Conservation (phyloP, 1,140 invertebrate genomes). For the Drosophila ironensis region DNA sequence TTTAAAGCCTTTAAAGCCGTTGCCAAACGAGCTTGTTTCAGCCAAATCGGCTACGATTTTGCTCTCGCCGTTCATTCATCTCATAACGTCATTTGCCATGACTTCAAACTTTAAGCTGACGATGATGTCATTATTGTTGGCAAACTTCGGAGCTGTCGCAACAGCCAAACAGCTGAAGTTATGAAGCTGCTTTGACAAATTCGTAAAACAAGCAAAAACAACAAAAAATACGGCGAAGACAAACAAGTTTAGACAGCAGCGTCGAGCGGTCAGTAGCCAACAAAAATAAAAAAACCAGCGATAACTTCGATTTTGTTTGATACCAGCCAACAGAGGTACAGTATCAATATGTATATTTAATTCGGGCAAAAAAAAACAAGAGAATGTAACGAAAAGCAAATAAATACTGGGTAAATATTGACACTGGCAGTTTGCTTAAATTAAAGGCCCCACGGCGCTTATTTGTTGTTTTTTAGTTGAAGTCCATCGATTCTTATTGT, state of each 20-base stretch:
- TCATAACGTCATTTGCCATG: constrained; percentile 74
- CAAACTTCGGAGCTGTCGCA: constrained; percentile 55
- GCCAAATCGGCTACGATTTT: too few species aligned
- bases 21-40: too few species aligned
- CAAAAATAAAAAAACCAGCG: too few species aligned
- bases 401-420: constrained; percentile 43
- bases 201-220: constrained; percentile 52
- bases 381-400: constrained; percentile 38
- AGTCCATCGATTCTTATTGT: constrained; percentile 27
- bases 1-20: too few species aligned
- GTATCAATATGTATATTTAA: constrained; percentile 11
- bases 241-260: constrained; percentile 62
- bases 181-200: constrained; percentile 76
- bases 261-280: too few species aligned
- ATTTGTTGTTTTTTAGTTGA: constrained; percentile 23
- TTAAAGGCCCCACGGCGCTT: constrained; percentile 20
- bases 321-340: constrained; percentile 16
- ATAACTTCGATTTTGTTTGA: constrained; percentile 44
- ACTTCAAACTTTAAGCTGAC: constrained; percentile 70
- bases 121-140: constrained; percentile 75
- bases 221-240: constrained; percentile 22
- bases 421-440: constrained; percentile 19
- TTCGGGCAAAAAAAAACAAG: constrained; percentile 1
- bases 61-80: constrained; percentile 5
- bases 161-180: constrained; percentile 41